Percentiles rank a stretch among this genome's conserved stretches.
Conservation (phyloP, 2,113 vertebrate genomes). For the Monopterus albus region DNA sequence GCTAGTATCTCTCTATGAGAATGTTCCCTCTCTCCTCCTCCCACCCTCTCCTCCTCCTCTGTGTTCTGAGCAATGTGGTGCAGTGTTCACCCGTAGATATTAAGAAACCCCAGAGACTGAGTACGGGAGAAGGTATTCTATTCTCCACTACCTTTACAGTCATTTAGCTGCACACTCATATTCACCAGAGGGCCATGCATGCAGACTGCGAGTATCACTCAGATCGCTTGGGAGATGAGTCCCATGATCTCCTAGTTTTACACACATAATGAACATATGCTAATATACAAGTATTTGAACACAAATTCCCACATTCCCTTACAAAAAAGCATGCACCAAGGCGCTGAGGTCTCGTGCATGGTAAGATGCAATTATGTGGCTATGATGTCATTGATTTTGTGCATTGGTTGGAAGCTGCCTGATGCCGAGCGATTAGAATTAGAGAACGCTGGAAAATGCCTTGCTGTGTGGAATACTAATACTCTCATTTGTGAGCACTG, state of each 20-base stretch:
- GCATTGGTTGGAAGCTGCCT: slow-evolving; percentile 67
- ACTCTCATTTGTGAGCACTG: slow-evolving; percentile 72
- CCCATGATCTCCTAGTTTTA: slow-evolving; percentile 50
- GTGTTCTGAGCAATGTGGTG: slow-evolving; percentile 72
- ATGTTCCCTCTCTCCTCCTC: slow-evolving; percentile 30
- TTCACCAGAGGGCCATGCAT: slow-evolving; percentile 31
- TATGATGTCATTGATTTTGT: slow-evolving; percentile 85
- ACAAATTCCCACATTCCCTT: slow-evolving; percentile 30
- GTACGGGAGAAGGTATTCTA: slow-evolving; percentile 53
- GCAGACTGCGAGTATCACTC: slow-evolving; percentile 42
- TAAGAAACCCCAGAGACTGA: slow-evolving; percentile 74
- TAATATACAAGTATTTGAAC: slow-evolving; percentile 24
- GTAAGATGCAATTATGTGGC: slow-evolving; percentile 84
- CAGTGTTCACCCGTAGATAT: slow-evolving; percentile 78
- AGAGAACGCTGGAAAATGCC: slow-evolving; percentile 81
- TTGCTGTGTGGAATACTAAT: slow-evolving; percentile 84
- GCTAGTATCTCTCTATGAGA: slow-evolving; percentile 48
- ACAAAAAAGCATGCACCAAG: slow-evolving; percentile 47
- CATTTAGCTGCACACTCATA: slow-evolving; percentile 38
- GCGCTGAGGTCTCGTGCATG: slow-evolving; percentile 64
- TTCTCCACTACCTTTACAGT: slow-evolving; percentile 50
- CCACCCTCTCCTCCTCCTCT: slow-evolving; percentile 27
- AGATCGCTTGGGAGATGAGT: slow-evolving; percentile 33
- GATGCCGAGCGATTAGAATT: slow-evolving; percentile 76
- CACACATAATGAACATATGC: slow-evolving; percentile 54